Evolutionary conservation across 1,140 invertebrate genomes (phyloP), one percentile per base, ranked within the genome.

Genomic region (Mactra quadrangularis): DNA sequence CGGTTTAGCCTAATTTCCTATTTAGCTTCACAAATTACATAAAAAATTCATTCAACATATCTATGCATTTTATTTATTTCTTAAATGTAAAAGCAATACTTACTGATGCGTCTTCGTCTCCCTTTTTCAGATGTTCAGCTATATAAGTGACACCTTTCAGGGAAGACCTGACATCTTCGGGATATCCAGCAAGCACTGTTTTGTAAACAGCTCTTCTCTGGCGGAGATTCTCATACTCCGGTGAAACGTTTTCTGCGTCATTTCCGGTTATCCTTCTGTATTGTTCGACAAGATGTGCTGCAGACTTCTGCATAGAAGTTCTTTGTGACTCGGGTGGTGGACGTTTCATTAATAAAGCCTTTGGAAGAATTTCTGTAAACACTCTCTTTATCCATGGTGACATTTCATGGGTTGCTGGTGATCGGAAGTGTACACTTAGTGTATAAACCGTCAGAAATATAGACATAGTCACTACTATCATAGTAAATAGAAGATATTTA

Each of bases 141-240:
- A 99, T 99, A 94, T 98, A 99, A 85, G 97, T 94, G 31, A 99
- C 97, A 76, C 97, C 97, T 92, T 98, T 95, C 45, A 99, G 94
- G 45, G 98, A 98, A 59, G 96, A 96, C 75, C 97, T 94, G 17
- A 99, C 96, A 91, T 98, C 97, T 0, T 97, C 95, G 11, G 89
- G 83, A 78, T 87, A 89, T n/a, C 74, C 84, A 22, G 57, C 50
- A 11, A 72, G 29, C n/a, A 57, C 45, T 22, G 68, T 13, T 70
- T 85, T 71, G 31, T 75, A 35, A 6, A 15, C 41, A 19, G 50
- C 62, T 35, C 25, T 41, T 15, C 76, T 45, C 4, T 64, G 76
- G 1, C 33, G 62, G 27, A 57, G 53, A 41, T 66, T 52, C 19
- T 27, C 78, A 31, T 53, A 79, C 29, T 27, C 55, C 25, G 62